Base-by-base conservation (phyloP, 1,140 invertebrate genomes). In the Carcinoscorpius rotundicauda region DNA sequence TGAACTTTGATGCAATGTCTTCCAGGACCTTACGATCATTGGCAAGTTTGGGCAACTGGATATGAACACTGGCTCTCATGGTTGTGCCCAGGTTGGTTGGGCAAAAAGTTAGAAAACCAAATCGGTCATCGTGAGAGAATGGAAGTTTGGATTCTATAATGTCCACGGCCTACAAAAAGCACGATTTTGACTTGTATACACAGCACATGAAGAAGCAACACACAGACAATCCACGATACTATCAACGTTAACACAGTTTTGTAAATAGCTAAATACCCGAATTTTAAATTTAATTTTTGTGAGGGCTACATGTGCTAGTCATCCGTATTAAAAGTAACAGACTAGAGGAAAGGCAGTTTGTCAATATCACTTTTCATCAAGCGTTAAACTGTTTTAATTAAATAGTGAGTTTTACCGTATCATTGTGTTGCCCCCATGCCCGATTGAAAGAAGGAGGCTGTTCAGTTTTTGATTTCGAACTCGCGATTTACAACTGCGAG, bases 101-200 rank as follows among this genome's bases (percentile, higher is more conserved):
- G 83, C 95, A 98, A 88, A 97, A 97, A 68, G 93, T 98, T 67
- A 98, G 82, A 85, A 93, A 98, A 63, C 95, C 95, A 64, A 97
- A 85, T 71, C 91, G 85, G 71, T 96, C 89, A 72, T 93, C 83
- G 77, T 92, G 89, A 56, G 89, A 92, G 85, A 96, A 96, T 9
- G 89, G 88, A 70, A 93, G 77, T 74, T 88, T 84, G 79, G 91
- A 89, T 78, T 95, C 91, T 73, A 97, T 93, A 69, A 93, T 88
- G 72, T 93, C 93, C 67, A 96, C 90, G 68, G 89, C 91, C n/a
- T 71, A 59, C 61, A 53, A 55, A 51, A 53, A 60, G 49, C 0
- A 53, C 10, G 5, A 5, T 29, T 11, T 11, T 29, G 58, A 59
- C 29, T 29, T 29, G 29, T 29, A 29, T 29, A 29, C 29, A 29